Evolutionary conservation across 2,888 invertebrate species (phyloP).

Genomic region (Allolobophora icterica): DNA sequence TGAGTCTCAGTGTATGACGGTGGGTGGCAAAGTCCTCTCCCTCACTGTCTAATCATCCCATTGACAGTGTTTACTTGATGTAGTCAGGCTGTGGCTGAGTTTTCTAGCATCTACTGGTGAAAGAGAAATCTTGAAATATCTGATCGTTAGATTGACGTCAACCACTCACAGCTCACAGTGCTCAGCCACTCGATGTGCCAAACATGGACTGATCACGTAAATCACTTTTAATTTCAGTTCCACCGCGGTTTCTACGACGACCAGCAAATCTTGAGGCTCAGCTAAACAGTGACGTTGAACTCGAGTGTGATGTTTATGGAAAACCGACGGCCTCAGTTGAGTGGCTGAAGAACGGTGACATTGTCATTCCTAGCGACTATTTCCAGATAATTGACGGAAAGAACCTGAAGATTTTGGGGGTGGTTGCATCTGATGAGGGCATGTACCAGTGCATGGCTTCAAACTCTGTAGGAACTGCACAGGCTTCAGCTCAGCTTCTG

Average conservation of each 20-base stretch:
- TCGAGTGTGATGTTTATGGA: constrained; percentile 85
- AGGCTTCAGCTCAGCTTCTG: constrained; percentile 54
- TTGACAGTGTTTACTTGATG: background rate
- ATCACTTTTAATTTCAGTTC: constrained; percentile 70
- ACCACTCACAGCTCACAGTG: no score
- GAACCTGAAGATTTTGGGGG: constrained; percentile 83
- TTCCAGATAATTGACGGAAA: constrained; percentile 72
- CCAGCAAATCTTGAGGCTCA: constrained; percentile 54
- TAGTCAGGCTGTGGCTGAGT: background rate
- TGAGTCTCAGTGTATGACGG: background rate
- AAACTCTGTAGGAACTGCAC: constrained; percentile 86
- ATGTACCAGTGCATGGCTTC: constrained; percentile 92
- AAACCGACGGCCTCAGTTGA: constrained; percentile 81
- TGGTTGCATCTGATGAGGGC: constrained; percentile 85
- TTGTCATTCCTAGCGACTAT: constrained; percentile 85
- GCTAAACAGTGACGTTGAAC: constrained; percentile 80
- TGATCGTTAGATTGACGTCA: background rate
- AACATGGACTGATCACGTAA: background rate
- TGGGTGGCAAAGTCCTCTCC: background rate
- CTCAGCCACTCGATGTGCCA: background rate
- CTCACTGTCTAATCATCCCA: background rate
- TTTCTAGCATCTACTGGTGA: background rate
- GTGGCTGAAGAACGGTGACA: constrained; percentile 94
- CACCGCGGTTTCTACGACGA: constrained; percentile 76
- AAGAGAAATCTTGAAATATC: background rate